A percentile compares a stretch with the other conserved stretches of the same genome.
Evolutionary conservation across 2,888 invertebrate genomes (phyloP).

Genomic region (Drosophila pseudotakahashii): DNA sequence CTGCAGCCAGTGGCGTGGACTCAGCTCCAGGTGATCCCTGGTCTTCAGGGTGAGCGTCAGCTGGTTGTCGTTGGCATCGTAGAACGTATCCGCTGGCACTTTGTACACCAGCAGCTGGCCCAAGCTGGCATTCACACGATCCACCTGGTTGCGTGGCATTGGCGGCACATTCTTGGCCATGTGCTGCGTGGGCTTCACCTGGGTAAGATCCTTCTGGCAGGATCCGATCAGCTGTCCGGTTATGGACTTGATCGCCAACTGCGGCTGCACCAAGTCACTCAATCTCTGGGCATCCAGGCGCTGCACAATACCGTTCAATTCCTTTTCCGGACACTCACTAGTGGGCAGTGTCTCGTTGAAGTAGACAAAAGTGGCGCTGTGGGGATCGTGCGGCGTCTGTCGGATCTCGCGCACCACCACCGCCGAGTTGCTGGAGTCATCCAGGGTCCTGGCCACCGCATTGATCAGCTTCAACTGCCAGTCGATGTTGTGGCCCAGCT

Average conservation of each 20-base stretch:
- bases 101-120: conserved; percentile 92
- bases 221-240: conserved; percentile 88
- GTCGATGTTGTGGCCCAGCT: conserved; percentile 89
- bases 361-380: conserved; percentile 88
- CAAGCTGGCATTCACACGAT: conserved; percentile 91
- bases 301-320: conserved; percentile 88
- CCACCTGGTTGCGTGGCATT: conserved; percentile 92
- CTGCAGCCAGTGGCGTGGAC: conserved; percentile 92
- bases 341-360: conserved; percentile 93
- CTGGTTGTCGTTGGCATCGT: conserved; percentile 93
- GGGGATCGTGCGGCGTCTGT: conserved; percentile 79
- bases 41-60: conserved; percentile 90
- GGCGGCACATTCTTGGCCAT: conserved; percentile 89
- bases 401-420: conserved; percentile 84
- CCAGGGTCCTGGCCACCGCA: conserved; percentile 84
- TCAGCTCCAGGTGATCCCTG: conserved; percentile 88
- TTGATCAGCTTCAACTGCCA: conserved; percentile 90
- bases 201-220: conserved; percentile 86
- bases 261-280: conserved; percentile 87
- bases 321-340: conserved; percentile 89
- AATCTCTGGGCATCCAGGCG: conserved; percentile 85
- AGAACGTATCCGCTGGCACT: conserved; percentile 95
- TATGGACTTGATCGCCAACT: conserved; percentile 88
- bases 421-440: conserved; percentile 81
- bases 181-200: conserved; percentile 86